Conservation (phyloP, 2,888 invertebrate genomes). For the Theretra japonica region DNA sequence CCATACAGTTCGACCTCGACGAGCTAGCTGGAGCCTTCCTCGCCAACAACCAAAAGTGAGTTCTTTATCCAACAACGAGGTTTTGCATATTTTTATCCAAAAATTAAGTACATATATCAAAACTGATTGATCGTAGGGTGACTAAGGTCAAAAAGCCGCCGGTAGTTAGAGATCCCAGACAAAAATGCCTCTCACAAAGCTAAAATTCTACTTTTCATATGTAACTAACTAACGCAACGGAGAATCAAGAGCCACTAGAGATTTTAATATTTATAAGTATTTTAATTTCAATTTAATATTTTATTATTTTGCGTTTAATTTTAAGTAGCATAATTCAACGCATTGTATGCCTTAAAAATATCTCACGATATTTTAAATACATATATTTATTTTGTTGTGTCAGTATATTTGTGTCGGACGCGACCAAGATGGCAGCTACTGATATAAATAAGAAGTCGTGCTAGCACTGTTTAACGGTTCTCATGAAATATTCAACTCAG, state of each 20-base stretch:
- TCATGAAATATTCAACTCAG: slow-evolving; percentile 23
- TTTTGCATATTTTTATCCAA: too few species aligned
- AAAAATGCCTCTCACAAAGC: too few species aligned
- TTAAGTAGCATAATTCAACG: background rate
- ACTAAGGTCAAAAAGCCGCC: too few species aligned
- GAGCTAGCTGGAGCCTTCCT: slow-evolving; percentile 91
- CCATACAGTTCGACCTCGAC: slow-evolving; percentile 92
- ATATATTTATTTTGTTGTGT: background rate
- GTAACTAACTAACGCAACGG: too few species aligned
- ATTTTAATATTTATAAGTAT: too few species aligned
- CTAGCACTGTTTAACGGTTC: slow-evolving; percentile 9
- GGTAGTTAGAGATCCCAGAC: too few species aligned
- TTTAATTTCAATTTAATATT: too few species aligned
- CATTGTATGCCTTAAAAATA: background rate
- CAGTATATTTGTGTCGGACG: background rate
- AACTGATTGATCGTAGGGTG: too few species aligned
- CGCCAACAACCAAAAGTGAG: slow-evolving; percentile 88
- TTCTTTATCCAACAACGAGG: background rate
- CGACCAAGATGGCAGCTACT: slow-evolving; percentile 5
- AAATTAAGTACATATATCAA: too few species aligned
- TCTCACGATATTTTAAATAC: background rate
- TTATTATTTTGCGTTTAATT: background rate
- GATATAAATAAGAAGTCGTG: slow-evolving; percentile 15
- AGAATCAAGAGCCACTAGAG: too few species aligned
- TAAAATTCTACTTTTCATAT: too few species aligned